These are phyloP conservation scores for Zaprionus lachaisei DNA, from an alignment of 1,140 invertebrate genomes.

Conservation along the genomic window DNA sequence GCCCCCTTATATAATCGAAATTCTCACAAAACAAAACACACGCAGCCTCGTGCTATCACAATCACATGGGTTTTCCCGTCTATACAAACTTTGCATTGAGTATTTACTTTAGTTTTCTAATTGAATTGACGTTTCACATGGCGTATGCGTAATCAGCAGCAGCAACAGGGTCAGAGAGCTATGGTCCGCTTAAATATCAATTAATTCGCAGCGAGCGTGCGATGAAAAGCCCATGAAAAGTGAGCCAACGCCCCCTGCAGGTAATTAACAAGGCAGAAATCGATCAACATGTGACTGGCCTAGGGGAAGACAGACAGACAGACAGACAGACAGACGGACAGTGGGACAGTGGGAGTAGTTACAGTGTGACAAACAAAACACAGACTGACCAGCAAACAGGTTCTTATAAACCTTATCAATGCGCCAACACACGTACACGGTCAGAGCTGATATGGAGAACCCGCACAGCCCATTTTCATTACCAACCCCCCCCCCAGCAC, in stretches of 20 bases:
- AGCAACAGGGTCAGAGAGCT: slow-evolving; percentile 60
- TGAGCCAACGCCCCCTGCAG: slow-evolving; percentile 16
- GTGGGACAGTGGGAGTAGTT: neutral
- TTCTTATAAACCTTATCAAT: slow-evolving; percentile 28
- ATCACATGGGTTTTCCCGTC: slow-evolving; percentile 14
- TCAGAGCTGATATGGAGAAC: slow-evolving; percentile 48
- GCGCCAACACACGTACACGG: slow-evolving; percentile 56
- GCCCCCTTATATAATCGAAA: slow-evolving; percentile 1
- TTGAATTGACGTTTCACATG: slow-evolving; percentile 38
- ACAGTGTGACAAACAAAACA: neutral
- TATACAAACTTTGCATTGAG: slow-evolving; percentile 22
- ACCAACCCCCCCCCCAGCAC: slow-evolving; percentile 27
- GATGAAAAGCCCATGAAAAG: slow-evolving; percentile 14
- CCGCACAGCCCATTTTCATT: slow-evolving; percentile 48
- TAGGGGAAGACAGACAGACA: neutral
- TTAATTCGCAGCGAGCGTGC: slow-evolving; percentile 39
- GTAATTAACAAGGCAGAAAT: slow-evolving; percentile 48
- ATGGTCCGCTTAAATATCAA: slow-evolving; percentile 72
- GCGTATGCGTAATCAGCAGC: slow-evolving; percentile 65
- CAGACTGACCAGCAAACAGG: slow-evolving; percentile 11
- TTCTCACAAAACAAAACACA: neutral
- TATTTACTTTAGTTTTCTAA: slow-evolving; percentile 39
- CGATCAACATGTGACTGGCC: slow-evolving; percentile 67
- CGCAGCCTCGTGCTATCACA: slow-evolving; percentile 26
- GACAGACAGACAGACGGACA: slow-evolving; percentile 5